Evolutionary conservation across 2,113 vertebrate genomes (phyloP), one percentile per base, ranked within the genome.

Genomic region (Lynx canadensis): DNA sequence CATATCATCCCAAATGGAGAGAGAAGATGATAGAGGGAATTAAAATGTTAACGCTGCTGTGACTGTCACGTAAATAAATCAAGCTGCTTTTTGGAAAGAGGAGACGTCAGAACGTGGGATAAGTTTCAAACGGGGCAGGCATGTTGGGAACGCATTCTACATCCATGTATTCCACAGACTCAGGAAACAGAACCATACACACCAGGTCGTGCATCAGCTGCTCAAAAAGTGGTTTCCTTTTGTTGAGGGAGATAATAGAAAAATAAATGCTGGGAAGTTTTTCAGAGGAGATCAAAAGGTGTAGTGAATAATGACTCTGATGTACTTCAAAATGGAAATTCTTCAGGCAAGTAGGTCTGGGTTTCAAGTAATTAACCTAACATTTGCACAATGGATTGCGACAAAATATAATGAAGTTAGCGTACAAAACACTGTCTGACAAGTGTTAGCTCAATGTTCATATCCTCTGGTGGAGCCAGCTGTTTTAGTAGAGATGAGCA

Each of bases 321-420:
- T 78, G 38, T 78, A 80, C 48, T 97, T 97, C 93, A 97, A 78
- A 97, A 96, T 94, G 79, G 52, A 91, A 93, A 78, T 78, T 95
- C 65, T 92, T 96, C 80, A 94, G 89, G 76, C 78, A 97, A 90
- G 65, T 71, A 88, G 69, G 25, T 84, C 52, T 94, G 60, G 57
- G 69, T 87, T 96, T 97, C 81, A 78, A 86, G 76, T 63, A 96
- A 97, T 97, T 96, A 97, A 94, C 89, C 41, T 91, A 96, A 94
- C 41, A 96, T 89, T 97, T 96, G 60, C 84, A 96, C 79, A 93
- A 90, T 89, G 83, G 57, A 87, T 65, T 83, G 33, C 4, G 25
- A 94, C 73, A 88, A 97, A 96, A 92, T 80, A 92, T 80, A 95
- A 94, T 82, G 52, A 92, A 96, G 89, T 96, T 95, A 95, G 84